Percentiles rank a stretch among this genome's conserved stretches.
These are phyloP conservation scores for Hycleus cichorii DNA, from an alignment of 1,140 invertebrate species.

Conservation along the genomic window DNA sequence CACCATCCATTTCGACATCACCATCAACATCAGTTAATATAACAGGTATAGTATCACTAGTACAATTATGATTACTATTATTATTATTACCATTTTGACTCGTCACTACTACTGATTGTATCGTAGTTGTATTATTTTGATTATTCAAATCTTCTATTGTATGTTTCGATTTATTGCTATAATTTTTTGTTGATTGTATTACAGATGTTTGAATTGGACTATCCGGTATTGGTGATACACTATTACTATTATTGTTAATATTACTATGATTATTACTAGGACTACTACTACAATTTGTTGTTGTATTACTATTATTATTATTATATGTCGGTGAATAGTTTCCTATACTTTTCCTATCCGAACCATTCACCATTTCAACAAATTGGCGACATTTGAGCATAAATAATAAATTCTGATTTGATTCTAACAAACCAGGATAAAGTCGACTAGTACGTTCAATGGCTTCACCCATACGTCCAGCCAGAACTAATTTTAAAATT, in stretches of 20 bases:
- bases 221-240: constrained; percentile 40
- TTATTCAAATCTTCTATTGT: constrained; percentile 48
- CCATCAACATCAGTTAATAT: constrained; percentile 38
- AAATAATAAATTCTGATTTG: constrained; percentile 85
- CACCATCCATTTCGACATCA: constrained; percentile 53
- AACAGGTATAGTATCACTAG: constrained; percentile 11
- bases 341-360: constrained; percentile 46
- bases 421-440: constrained; percentile 85
- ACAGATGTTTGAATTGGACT: constrained; percentile 60
- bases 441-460: constrained; percentile 81
- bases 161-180: constrained; percentile 43
- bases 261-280: constrained; percentile 30
- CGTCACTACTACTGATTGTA: background rate
- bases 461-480: constrained; percentile 90
- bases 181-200: constrained; percentile 65
- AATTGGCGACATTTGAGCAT: constrained; percentile 95
- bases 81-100: constrained; percentile 43
- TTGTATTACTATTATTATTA: constrained; percentile 38
- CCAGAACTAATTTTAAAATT: constrained; percentile 87
- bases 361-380: constrained; percentile 88
- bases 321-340: constrained; percentile 23
- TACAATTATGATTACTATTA: background rate
- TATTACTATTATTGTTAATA: constrained; percentile 16
- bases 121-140: constrained; percentile 43
- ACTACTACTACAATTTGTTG: constrained; percentile 16